Conservation (phyloP, 2,113 vertebrate genomes). For the Oncorhynchus keta region DNA sequence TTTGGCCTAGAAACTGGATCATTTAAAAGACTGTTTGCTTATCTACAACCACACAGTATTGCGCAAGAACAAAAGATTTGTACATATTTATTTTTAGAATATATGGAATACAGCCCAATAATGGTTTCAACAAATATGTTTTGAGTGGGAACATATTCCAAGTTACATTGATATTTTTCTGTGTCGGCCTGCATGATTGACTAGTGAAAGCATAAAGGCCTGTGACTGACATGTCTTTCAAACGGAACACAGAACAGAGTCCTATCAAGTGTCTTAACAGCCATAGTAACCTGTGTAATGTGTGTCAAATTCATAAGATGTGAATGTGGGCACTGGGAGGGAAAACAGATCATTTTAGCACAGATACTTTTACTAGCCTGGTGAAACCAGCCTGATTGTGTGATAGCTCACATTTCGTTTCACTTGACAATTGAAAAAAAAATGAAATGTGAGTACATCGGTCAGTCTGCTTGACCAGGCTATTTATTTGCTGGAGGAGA, state of each 20-base stretch:
- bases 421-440: no score
- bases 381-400: no score
- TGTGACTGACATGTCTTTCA: neutral
- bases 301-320: neutral
- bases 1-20: neutral
- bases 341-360: neutral
- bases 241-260: neutral
- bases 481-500: neutral
- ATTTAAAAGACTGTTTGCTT: neutral
- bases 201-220: neutral
- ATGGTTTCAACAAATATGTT: neutral
- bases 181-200: neutral
- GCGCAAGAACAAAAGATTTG: neutral
- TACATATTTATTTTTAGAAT: neutral
- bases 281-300: neutral
- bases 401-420: no score
- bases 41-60: neutral
- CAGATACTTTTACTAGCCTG: neutral
- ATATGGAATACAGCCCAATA: no score
- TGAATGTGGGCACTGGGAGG: neutral
- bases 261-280: slow-evolving; percentile 40
- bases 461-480: no score
- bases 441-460: no score
- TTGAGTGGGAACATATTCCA: neutral
- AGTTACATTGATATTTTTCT: neutral